Conservation (phyloP, 2,888 invertebrate species). For the Pyrochroa serraticornis region DNA sequence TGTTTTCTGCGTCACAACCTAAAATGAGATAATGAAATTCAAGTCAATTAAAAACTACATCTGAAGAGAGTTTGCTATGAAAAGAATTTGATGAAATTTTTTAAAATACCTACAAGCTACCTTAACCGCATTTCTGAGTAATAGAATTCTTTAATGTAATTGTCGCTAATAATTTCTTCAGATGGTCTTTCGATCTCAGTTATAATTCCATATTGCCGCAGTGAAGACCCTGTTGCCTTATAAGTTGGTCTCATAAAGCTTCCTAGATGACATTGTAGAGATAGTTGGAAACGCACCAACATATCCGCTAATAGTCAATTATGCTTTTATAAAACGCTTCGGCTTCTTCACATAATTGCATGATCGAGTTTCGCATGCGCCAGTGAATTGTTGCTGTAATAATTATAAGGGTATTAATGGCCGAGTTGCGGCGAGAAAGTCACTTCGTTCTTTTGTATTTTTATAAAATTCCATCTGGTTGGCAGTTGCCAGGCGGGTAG, state of each 20-base stretch:
- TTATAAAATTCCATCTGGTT: constrained; percentile 43
- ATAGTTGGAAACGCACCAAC: constrained; percentile 32
- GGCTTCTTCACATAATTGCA: constrained; percentile 34
- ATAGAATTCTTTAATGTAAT: too few species aligned
- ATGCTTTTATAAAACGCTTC: constrained; percentile 32
- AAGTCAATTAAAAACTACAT: too few species aligned
- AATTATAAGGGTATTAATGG: not conserved
- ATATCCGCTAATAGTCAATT: constrained; percentile 40
- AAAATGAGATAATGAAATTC: too few species aligned
- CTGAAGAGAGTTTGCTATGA: not conserved
- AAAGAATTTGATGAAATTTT: not conserved
- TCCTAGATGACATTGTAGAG: constrained; percentile 34
- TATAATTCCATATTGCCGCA: too few species aligned
- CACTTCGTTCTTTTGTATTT: constrained; percentile 36
- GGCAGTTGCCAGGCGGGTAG: constrained; percentile 46
- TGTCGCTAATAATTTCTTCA: not conserved
- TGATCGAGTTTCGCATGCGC: too few species aligned
- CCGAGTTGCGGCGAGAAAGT: constrained; percentile 24
- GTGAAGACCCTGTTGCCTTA: not conserved
- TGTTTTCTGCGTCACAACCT: too few species aligned
- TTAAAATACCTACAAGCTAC: too few species aligned
- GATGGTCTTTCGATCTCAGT: not conserved
- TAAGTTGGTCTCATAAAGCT: constrained; percentile 33
- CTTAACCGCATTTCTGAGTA: too few species aligned
- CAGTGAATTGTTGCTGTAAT: too few species aligned